Evolutionary conservation across 35 echinoderm and acorn worm species (phyloP).

Genomic region (Eucidaris tribuloides): DNA sequence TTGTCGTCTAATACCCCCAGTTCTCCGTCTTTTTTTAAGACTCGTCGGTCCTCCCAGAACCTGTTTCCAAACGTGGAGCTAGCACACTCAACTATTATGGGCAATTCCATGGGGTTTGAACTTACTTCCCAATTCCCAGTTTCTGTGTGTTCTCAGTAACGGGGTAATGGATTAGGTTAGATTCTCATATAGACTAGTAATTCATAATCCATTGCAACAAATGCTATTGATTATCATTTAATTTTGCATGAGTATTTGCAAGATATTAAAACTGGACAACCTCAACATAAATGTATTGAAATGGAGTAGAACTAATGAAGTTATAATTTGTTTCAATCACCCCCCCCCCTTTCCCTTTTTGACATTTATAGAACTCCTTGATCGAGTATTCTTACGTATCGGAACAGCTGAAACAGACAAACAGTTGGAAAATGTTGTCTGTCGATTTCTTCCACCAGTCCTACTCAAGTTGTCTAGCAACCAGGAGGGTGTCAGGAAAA

Average conservation of each 20-base stretch:
- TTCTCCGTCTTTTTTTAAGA: no score
- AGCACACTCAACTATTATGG: no score
- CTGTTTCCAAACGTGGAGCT: no score
- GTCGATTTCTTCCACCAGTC: constrained; percentile 87
- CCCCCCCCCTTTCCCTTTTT: no score
- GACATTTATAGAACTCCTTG: constrained; percentile 77
- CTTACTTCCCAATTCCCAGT: no score
- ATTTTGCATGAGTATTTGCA: background rate
- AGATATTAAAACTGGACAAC: background rate
- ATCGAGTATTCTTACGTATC: constrained; percentile 91
- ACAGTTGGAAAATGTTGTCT: constrained; percentile 85
- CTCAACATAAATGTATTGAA: background rate
- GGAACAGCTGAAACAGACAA: constrained; percentile 91
- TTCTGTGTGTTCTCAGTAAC: background rate
- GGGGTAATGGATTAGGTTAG: background rate
- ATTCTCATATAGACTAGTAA: background rate
- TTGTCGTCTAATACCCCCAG: no score
- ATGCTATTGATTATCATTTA: background rate
- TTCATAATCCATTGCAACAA: background rate
- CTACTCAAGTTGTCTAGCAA: constrained; percentile 89
- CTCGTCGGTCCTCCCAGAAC: no score
- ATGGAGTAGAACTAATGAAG: background rate
- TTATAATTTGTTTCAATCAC: background rate
- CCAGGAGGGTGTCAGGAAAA: constrained; percentile 90
- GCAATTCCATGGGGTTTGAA: no score